Percentiles rank a stretch among this genome's conserved stretches.
phyloP scores from a whole-genome alignment of 2,113 vertebrate genomes.

The Jaculus jaculus region DNA sequence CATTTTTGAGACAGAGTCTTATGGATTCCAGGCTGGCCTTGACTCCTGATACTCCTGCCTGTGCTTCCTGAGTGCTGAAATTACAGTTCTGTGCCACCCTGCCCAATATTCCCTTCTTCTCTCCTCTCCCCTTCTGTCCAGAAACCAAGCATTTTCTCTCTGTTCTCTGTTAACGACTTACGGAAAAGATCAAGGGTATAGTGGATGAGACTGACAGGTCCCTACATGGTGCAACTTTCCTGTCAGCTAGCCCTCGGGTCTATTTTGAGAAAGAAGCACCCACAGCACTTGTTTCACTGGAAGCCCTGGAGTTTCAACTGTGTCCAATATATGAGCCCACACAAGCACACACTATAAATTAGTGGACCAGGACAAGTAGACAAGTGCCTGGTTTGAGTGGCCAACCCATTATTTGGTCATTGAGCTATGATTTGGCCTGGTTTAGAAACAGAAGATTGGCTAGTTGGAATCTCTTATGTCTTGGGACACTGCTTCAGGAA shows the following conservation, averaged over 20 bases:
- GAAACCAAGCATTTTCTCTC: background rate
- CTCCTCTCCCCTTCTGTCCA: background rate
- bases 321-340: background rate
- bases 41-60: background rate
- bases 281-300: background rate
- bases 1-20: background rate
- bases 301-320: background rate
- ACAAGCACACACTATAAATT: background rate
- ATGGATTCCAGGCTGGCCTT: background rate
- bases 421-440: background rate
- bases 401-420: background rate
- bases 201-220: background rate
- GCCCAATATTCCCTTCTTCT: background rate
- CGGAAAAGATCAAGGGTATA: background rate
- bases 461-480: background rate
- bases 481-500: background rate
- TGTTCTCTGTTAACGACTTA: background rate
- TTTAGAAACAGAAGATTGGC: background rate
- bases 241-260: too few species aligned
- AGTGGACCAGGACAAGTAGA: background rate
- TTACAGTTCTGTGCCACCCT: background rate
- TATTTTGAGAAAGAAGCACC: background rate
- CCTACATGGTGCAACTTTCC: background rate
- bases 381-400: background rate
- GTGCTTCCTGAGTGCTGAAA: background rate